A percentile compares a stretch with the other conserved stretches of the same genome.
phyloP scores from a whole-genome alignment of 2,888 invertebrate species.

The Halocaridina rubra region DNA sequence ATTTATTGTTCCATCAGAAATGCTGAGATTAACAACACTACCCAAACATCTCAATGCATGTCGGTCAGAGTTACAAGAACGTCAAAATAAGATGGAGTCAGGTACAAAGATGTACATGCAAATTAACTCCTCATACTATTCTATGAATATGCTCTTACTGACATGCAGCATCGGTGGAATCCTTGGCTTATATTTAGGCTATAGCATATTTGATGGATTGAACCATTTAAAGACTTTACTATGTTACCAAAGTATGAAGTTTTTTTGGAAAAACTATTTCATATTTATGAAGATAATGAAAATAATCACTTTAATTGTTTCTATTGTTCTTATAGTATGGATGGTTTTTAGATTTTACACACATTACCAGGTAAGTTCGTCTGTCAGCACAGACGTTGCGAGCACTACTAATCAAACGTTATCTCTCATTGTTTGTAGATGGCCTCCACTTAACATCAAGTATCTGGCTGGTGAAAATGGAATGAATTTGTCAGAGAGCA shows the following conservation, averaged over 20 bases:
- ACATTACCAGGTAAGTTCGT: neutral
- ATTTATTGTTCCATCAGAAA: conserved; percentile 11
- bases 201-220: neutral
- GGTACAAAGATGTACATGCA: neutral
- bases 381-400: neutral
- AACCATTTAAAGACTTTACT: neutral
- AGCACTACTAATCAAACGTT: neutral
- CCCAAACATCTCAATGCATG: neutral
- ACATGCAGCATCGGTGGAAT: neutral
- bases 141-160: neutral
- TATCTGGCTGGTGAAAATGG: neutral
- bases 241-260: too few relatives aligned
- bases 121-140: conserved; percentile 4
- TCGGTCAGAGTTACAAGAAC: neutral
- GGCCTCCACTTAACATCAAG: neutral
- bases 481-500: neutral
- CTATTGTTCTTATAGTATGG: neutral
- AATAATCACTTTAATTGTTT: neutral
- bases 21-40: neutral
- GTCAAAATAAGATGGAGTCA: neutral
- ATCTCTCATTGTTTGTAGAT: neutral
- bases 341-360: neutral
- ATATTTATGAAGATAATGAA: neutral
- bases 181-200: neutral
- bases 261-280: neutral